Conservation (phyloP, 2,797 vertebrate species). For the Gadopsis bispinosus region DNA sequence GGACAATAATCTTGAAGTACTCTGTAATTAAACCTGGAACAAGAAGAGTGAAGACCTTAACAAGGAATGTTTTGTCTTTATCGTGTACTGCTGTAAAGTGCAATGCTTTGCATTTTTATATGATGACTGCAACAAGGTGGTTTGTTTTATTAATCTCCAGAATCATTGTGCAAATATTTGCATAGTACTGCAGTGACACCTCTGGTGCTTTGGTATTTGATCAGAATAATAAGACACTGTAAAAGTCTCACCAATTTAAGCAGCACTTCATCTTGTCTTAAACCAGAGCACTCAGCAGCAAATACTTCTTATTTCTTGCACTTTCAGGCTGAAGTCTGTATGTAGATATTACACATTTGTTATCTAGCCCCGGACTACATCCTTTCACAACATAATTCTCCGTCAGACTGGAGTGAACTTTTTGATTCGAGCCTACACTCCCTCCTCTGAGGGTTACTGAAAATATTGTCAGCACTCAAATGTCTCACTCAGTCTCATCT, state of each 20-base stretch:
- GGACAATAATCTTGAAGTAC: slow-evolving; percentile 24
- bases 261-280: slow-evolving; percentile 25
- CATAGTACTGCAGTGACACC: slow-evolving; percentile 25
- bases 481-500: slow-evolving; percentile 45
- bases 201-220: slow-evolving; percentile 18
- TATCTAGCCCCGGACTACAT: slow-evolving; percentile 1
- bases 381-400: slow-evolving; percentile 7
- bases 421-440: slow-evolving; percentile 25
- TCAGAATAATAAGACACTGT: slow-evolving; percentile 44
- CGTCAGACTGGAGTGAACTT: slow-evolving; percentile 24
- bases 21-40: slow-evolving; percentile 40
- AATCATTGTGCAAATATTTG: slow-evolving; percentile 54
- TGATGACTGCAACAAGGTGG: slow-evolving; percentile 19
- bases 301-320: background rate
- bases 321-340: slow-evolving; percentile 5
- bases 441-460: slow-evolving; percentile 33
- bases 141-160: slow-evolving; percentile 54
- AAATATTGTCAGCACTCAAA: slow-evolving; percentile 45
- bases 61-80: slow-evolving; percentile 38
- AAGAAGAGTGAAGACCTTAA: slow-evolving; percentile 54
- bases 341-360: slow-evolving; percentile 1
- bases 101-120: slow-evolving; percentile 46
- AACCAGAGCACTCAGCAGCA: background rate
- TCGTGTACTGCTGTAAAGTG: slow-evolving; percentile 31
- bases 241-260: slow-evolving; percentile 32